Evolutionary conservation across 2,113 vertebrate species (phyloP), one percentile per base, ranked within the genome.

Genomic region (Scomber scombrus): DNA sequence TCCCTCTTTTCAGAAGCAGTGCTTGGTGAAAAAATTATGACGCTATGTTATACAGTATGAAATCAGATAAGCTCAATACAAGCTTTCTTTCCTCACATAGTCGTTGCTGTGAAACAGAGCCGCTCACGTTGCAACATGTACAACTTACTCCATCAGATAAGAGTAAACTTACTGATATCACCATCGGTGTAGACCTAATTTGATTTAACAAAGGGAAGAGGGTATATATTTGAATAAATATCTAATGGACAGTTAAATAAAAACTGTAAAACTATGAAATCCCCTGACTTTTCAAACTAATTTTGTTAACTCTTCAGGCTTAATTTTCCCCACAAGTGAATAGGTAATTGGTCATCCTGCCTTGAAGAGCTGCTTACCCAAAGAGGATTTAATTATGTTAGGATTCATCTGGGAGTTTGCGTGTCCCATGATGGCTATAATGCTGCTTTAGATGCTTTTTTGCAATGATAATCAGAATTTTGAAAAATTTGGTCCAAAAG

Each of bases 31-130:
- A 87, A 83, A 82, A 68, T 66, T 18, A 88, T 76, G 85, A 73
- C 19, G 50, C 43, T 64, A 66, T 62, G 57, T 82, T 78, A 82
- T 69, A 72, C 78, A 75, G 70, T 84, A 81, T 84, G 79, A 89
- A 79, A 90, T 84, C 85, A 90, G 87, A 92, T 91, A 89, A 85
- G 55, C 75, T 71, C 1, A 23, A 82, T 70, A 58, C 84, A 81
- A 72, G 61, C 51, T 45, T 81, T 62, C 58, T 78, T 79, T 69
- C 50, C 75, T 85, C 66, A 60, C 60, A 71, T 61, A 60, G 61
- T 55, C 71, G 60, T 54, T 4, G 45, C 65, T 57, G 71, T 70
- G 81, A 79, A 87, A 84, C 58, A 71, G 67, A 81, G 84, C 72
- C 2, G 54, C 88, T 88, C 81, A 0, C 66, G 90, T 89, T 86